These are phyloP conservation scores for Oscheius onirici DNA, from an alignment of 2,888 invertebrate species.

Conservation along the genomic window DNA sequence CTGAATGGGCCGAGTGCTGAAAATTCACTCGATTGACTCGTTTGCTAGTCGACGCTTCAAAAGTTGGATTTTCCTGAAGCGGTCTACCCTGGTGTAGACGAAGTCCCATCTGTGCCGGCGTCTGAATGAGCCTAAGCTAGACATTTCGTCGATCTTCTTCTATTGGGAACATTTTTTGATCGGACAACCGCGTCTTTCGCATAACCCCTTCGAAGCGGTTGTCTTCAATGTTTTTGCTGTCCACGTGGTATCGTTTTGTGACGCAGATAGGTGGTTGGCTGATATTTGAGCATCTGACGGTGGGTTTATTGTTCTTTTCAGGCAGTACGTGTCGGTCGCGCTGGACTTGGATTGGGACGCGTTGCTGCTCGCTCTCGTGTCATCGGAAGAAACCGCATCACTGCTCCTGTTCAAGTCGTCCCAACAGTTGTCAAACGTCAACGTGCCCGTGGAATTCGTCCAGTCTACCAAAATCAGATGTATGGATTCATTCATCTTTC, in stretches of 20 bases:
- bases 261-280: background rate
- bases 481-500: no score
- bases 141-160: no score
- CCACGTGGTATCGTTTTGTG: slow-evolving; percentile 16
- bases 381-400: slow-evolving; percentile 14
- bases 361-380: slow-evolving; percentile 34
- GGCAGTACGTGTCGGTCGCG: background rate
- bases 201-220: no score
- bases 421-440: background rate
- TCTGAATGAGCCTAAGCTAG: slow-evolving; percentile 3
- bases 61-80: background rate
- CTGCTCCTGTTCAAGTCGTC: background rate
- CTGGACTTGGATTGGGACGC: slow-evolving; percentile 7
- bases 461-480: slow-evolving; percentile 19
- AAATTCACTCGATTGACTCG: background rate
- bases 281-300: background rate
- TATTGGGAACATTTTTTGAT: no score
- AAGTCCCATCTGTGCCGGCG: slow-evolving; percentile 28
- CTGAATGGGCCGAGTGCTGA: slow-evolving; percentile 28
- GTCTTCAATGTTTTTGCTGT: background rate
- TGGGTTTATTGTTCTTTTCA: slow-evolving; percentile 3
- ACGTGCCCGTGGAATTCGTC: slow-evolving; percentile 6
- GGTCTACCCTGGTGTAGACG: slow-evolving; percentile 7
- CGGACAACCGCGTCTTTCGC: no score
- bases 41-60: slow-evolving; percentile 2